Percentiles rank a stretch among this genome's conserved stretches.
These are phyloP conservation scores for Polyodon spathula DNA, from an alignment of 2,113 vertebrate genomes.

Conservation along the genomic window DNA sequence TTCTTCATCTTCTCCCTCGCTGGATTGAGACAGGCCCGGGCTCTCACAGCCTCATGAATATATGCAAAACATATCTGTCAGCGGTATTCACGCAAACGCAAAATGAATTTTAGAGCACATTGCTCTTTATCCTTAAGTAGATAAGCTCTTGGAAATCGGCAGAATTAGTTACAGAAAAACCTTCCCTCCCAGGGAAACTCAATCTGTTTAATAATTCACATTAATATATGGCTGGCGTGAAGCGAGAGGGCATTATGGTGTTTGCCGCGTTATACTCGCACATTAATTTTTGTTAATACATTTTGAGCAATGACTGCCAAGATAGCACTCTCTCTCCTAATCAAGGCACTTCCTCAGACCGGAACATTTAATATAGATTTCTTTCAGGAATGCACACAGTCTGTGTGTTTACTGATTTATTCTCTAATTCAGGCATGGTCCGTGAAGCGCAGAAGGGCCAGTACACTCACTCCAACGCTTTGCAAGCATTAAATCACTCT, in stretches of 20 bases:
- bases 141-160: not conserved
- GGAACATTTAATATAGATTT: conserved; percentile 1
- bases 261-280: not conserved
- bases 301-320: not conserved
- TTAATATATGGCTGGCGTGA: not conserved
- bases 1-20: no score
- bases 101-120: not conserved
- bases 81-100: not conserved
- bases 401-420: not conserved
- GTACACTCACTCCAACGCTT: no score
- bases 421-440: not conserved
- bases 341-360: not conserved
- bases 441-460: not conserved
- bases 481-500: no score
- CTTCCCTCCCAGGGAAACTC: not conserved
- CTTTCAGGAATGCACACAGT: not conserved
- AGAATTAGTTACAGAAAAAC: not conserved
- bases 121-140: conserved; percentile 2
- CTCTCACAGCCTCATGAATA: no score
- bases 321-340: not conserved
- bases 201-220: conserved; percentile 4
- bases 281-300: not conserved
- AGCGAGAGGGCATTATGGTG: not conserved
- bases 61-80: conserved; percentile 4
- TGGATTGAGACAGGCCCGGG: no score